These are phyloP conservation scores for Amphiduros pacificus DNA, from an alignment of 2,888 invertebrate species.

Conservation along the genomic window DNA sequence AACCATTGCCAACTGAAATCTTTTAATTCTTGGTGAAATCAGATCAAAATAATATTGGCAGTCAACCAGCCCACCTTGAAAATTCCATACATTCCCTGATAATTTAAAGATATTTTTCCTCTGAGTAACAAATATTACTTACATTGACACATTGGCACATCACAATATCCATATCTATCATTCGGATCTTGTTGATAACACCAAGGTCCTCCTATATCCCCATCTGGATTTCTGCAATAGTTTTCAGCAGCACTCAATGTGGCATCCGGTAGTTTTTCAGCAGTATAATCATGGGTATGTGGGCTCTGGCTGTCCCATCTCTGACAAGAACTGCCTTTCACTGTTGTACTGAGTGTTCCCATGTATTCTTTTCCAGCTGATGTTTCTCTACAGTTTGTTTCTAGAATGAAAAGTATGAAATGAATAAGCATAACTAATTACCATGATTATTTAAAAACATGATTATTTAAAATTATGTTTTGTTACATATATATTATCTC, in stretches of 20 bases:
- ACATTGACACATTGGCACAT: too few species aligned
- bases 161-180: background rate
- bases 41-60: too few species aligned
- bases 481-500: too few species aligned
- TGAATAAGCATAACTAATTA: too few species aligned
- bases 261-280: background rate
- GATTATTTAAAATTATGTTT: too few species aligned
- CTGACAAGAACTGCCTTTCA: constrained; percentile 1
- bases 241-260: constrained; percentile 77
- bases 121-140: too few species aligned
- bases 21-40: too few species aligned
- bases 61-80: too few species aligned
- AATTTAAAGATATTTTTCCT: too few species aligned
- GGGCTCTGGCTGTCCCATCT: constrained; percentile 12
- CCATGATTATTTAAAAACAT: too few species aligned
- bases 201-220: background rate
- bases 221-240: constrained; percentile 86
- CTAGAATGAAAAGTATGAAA: background rate
- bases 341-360: background rate
- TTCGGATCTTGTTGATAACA: background rate
- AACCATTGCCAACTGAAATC: too few species aligned
- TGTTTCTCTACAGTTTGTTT: constrained; percentile 6
- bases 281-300: constrained; percentile 6
- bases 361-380: constrained; percentile 1
- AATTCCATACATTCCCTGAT: too few species aligned